Base-by-base conservation (phyloP, 1,140 invertebrate genomes). In the Zaprionus kolodkinae region DNA sequence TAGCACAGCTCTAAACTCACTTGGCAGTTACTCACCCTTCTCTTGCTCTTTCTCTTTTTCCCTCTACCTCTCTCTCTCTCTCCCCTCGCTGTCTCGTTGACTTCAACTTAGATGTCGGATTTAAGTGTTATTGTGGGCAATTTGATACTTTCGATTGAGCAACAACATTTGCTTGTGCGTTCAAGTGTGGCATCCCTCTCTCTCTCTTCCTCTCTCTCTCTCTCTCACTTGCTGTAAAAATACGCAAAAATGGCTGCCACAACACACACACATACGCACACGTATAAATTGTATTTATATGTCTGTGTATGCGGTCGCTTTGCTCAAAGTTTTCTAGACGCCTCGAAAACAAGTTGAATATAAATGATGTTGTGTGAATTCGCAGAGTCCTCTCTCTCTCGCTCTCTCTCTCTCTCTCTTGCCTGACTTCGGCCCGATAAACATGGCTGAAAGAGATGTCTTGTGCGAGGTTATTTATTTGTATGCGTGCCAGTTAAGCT, bases 81-180 rank as follows among this genome's bases (percentile, higher is more conserved):
- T n/a, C 43, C 45, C 2, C 15, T 17, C 43, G 54, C 57, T 67
- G 40, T 15, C 30, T 21, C 48, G 78, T 79, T 89, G 85, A 85
- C 81, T 88, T 85, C 68, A 48, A 74, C 86, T 73, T 78, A 71
- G 77, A 80, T 71, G 90, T 70, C 64, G 80, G 85, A 84, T 89
- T 91, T 91, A 91, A 91, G 89, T 91, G 89, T 89, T 91, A 91
- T 91, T 91, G 89, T 87, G 85, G 85, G 89, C 89, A 91, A 91
- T 91, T 91, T 89, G 88, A 91, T 88, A 91, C 89, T 91, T 91
- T 91, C 89, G 89, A 91, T 91, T 91, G 89, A 91, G 89, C 90
- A 91, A 89, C 84, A 91, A 91, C 89, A 91, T 88, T 88, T 84
- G 84, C 85, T 84, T 88, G 84, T 84, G 85, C 84, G 85, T 89